Conservation (phyloP, 1,140 invertebrate species). For the Meteorus sp. region DNA sequence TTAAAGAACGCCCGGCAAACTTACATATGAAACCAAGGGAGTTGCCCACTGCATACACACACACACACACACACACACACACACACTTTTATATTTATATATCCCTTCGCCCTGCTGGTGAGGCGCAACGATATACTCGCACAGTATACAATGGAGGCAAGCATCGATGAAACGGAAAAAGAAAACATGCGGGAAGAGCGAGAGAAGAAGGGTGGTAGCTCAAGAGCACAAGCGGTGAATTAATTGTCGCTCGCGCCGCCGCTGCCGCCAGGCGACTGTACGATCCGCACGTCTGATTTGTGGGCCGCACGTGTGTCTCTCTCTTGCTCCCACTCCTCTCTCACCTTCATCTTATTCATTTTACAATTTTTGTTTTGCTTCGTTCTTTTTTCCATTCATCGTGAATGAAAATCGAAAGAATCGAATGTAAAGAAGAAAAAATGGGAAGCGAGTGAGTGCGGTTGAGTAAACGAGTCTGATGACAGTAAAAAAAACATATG, state of each 20-base stretch:
- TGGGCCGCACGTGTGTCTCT: slow-evolving; percentile 48
- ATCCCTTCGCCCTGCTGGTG: too few relatives aligned
- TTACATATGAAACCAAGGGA: too few relatives aligned
- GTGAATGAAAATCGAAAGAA: not conserved
- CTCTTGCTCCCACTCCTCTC: slow-evolving; percentile 29
- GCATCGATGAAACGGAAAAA: too few relatives aligned
- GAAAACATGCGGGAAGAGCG: slow-evolving; percentile 29
- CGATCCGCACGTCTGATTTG: slow-evolving; percentile 51
- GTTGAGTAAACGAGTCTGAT: slow-evolving; percentile 3
- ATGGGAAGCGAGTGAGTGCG: not conserved
- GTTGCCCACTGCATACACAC: too few relatives aligned
- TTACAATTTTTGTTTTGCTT: not conserved
- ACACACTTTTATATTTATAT: too few relatives aligned
- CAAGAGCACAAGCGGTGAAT: slow-evolving; percentile 54
- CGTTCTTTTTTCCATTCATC: too few relatives aligned
- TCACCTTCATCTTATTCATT: not conserved
- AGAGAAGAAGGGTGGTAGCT: slow-evolving; percentile 23
- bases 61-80: too few relatives aligned
- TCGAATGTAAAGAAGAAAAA: not conserved
- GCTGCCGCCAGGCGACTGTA: slow-evolving; percentile 31
- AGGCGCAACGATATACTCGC: too few relatives aligned
- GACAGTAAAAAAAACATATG: slow-evolving; percentile 1
- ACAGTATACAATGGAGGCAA: too few relatives aligned
- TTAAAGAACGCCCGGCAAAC: too few relatives aligned
- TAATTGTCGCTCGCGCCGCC: slow-evolving; percentile 52